Evolutionary conservation across 2,113 vertebrate genomes (phyloP).

Genomic region (Phyllostomus hastatus): DNA sequence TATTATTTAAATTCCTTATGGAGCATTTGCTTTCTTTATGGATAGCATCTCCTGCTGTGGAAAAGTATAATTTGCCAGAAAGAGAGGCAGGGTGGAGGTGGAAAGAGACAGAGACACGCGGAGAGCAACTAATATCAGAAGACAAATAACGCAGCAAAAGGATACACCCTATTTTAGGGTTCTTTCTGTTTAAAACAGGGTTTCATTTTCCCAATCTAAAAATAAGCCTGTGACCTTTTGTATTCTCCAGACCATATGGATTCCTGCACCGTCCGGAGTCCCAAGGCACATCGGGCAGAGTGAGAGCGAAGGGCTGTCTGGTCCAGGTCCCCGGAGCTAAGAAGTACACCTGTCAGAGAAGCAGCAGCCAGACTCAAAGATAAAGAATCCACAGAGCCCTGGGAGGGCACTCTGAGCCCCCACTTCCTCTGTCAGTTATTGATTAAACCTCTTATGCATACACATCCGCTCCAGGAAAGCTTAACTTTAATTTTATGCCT

Average conservation of each 20-base stretch:
- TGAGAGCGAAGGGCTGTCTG: constrained; percentile 49
- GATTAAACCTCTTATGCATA: constrained; percentile 67
- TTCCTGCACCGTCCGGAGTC: constrained; percentile 63
- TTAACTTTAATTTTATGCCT: constrained; percentile 9
- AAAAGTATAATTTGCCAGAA: constrained; percentile 43
- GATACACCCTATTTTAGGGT: not conserved
- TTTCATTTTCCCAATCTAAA: constrained; percentile 37
- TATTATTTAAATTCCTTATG: constrained; percentile 47
- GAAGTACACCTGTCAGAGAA: constrained; percentile 76
- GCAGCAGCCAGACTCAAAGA: constrained; percentile 71
- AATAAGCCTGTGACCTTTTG: constrained; percentile 70
- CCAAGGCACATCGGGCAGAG: constrained; percentile 52
- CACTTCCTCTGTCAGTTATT: constrained; percentile 73
- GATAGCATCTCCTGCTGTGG: constrained; percentile 24
- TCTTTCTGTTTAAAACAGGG: constrained; percentile 54
- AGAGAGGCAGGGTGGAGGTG: not conserved
- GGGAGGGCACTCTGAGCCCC: constrained; percentile 70
- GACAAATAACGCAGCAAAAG: not conserved
- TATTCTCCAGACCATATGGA: constrained; percentile 71
- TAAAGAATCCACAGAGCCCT: constrained; percentile 76
- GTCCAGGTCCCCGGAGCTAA: constrained; percentile 40
- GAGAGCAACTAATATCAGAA: not conserved
- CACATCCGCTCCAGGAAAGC: constrained; percentile 38
- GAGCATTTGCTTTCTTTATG: not conserved
- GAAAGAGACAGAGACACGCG: not conserved